A percentile compares a stretch with the other conserved stretches of the same genome.
These are phyloP conservation scores for Andrena minutula DNA, from an alignment of 2,888 invertebrate genomes.

Conservation along the genomic window DNA sequence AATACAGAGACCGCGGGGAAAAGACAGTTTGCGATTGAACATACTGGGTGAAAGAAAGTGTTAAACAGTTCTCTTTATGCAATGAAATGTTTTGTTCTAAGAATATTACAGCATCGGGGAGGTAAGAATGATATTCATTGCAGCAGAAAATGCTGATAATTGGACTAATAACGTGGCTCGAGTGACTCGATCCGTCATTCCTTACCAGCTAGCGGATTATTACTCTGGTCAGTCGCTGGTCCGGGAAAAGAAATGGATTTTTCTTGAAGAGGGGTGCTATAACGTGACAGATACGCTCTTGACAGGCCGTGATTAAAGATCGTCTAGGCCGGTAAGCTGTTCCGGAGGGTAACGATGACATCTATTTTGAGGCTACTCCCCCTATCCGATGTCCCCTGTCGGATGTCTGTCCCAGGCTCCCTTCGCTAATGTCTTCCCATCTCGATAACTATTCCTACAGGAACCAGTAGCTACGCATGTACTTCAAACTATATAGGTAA, in stretches of 20 bases:
- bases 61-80: neutral
- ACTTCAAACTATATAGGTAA: slow-evolving; percentile 39
- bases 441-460: slow-evolving; percentile 52
- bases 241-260: slow-evolving; percentile 50
- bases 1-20: too few species aligned
- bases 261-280: slow-evolving; percentile 18
- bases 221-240: slow-evolving; percentile 28
- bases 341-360: slow-evolving; percentile 55
- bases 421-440: slow-evolving; percentile 49
- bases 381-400: slow-evolving; percentile 44
- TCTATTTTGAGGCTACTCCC: slow-evolving; percentile 53
- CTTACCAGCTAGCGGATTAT: slow-evolving; percentile 22
- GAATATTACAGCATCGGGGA: neutral
- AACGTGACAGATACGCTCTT: slow-evolving; percentile 59
- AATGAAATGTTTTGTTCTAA: neutral
- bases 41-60: too few species aligned
- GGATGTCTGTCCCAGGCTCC: slow-evolving; percentile 47
- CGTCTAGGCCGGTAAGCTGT: slow-evolving; percentile 35
- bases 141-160: slow-evolving; percentile 4
- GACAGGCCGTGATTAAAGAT: slow-evolving; percentile 58
- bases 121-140: neutral
- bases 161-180: neutral
- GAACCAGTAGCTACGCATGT: slow-evolving; percentile 24
- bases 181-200: slow-evolving; percentile 39
- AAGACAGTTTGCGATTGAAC: too few species aligned